These are phyloP conservation scores for Acridotheres tristis DNA, from an alignment of 2,797 vertebrate genomes.

Conservation along the genomic window DNA sequence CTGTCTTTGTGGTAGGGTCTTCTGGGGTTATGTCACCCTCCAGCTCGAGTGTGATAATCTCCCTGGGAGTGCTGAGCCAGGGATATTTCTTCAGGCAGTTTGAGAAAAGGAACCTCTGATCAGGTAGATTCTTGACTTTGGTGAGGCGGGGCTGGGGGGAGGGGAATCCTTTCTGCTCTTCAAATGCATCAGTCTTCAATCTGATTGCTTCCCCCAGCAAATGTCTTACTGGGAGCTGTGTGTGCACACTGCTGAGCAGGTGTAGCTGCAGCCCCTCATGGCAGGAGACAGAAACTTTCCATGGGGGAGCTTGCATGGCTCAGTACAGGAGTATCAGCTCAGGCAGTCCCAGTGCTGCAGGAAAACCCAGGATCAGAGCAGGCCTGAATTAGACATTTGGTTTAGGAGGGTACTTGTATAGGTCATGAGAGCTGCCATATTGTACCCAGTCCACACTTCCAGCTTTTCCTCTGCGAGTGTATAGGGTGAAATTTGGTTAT, in stretches of 20 bases:
- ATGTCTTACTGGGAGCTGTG: not conserved
- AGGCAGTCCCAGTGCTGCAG: not conserved
- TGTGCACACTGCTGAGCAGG: not conserved
- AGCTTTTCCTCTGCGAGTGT: not conserved
- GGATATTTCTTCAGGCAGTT: not conserved
- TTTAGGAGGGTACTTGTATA: not conserved
- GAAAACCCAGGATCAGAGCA: not conserved
- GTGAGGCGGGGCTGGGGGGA: not conserved
- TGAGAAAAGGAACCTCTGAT: not conserved
- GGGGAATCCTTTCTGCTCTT: not conserved
- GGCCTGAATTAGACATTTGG: not conserved
- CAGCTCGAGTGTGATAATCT: accelerated
- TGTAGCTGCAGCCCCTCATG: not conserved
- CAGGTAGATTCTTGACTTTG: not conserved
- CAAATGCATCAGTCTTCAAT: not conserved
- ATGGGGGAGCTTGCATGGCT: not conserved
- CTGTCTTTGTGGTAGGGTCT: not conserved
- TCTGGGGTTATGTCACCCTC: not conserved
- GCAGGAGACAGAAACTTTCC: not conserved
- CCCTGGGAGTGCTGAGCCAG: not conserved
- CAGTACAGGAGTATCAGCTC: accelerated
- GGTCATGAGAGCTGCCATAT: accelerated
- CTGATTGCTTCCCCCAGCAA: not conserved
- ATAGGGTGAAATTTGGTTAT: not conserved
- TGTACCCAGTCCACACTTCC: not conserved